Evolutionary conservation across 2,113 vertebrate genomes (phyloP).

Genomic region (Gopherus flavomarginatus): DNA sequence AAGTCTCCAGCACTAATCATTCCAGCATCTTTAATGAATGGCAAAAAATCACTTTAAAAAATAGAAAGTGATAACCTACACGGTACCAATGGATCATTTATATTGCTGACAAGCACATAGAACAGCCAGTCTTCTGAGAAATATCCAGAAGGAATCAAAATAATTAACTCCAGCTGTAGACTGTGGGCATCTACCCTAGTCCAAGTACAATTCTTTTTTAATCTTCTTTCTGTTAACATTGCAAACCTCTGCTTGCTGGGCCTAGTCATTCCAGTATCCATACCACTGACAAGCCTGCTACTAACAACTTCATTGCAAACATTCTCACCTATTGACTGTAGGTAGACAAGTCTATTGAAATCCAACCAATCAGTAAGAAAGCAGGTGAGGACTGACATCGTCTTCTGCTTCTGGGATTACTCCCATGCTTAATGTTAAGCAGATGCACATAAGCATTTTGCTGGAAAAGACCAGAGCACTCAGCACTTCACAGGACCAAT

Average conservation of each 20-base stretch:
- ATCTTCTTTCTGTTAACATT: neutral
- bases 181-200: neutral
- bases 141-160: conserved; percentile 50
- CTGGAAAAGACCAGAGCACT: conserved; percentile 5
- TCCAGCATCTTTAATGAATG: neutral
- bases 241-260: neutral
- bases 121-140: conserved; percentile 36
- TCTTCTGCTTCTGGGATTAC: conserved; percentile 53
- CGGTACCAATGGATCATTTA: conserved; percentile 26
- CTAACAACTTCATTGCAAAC: conserved; percentile 18
- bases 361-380: conserved; percentile 47
- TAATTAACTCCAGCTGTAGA: conserved; percentile 49
- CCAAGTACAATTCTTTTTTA: neutral
- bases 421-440: conserved; percentile 23
- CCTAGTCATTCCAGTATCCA: neutral
- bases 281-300: conserved; percentile 23
- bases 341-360: conserved; percentile 46
- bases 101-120: conserved; percentile 22
- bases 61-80: conserved; percentile 45
- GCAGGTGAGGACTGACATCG: neutral
- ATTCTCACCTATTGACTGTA: conserved; percentile 22
- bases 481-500: neutral
- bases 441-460: conserved; percentile 9
- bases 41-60: conserved; percentile 13
- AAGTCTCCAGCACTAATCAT: conserved; percentile 47